These are phyloP conservation scores for Calosoma granatense DNA, from an alignment of 1,140 invertebrate genomes.

Conservation along the genomic window DNA sequence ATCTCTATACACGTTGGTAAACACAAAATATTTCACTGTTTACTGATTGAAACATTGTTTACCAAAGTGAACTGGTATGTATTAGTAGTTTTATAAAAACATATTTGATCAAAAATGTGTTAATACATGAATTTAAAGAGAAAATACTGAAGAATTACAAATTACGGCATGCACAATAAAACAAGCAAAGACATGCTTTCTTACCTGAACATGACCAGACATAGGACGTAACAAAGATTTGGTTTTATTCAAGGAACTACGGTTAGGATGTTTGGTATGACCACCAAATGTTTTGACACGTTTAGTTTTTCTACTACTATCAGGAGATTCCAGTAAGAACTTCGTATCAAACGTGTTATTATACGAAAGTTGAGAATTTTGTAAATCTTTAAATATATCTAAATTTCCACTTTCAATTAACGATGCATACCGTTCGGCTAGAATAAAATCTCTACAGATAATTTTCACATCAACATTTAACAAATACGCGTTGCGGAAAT, in stretches of 20 bases:
- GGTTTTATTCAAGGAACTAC: background rate
- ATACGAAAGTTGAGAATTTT: background rate
- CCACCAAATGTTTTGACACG: background rate
- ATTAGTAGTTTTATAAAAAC: background rate
- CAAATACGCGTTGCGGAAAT: background rate
- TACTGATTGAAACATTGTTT: no score
- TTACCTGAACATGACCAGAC: background rate
- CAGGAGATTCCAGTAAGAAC: background rate
- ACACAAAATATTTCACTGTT: background rate
- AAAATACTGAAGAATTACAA: background rate
- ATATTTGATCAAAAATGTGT: background rate
- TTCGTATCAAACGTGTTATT: background rate
- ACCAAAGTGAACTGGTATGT: no score
- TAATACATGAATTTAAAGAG: no score
- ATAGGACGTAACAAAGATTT: background rate
- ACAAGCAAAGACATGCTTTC: background rate
- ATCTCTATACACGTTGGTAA: background rate
- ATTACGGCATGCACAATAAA: background rate
- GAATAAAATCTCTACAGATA: slow-evolving; percentile 18
- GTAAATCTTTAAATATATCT: background rate
- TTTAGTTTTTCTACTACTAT: background rate
- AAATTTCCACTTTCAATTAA: background rate
- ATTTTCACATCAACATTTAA: background rate
- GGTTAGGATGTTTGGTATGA: background rate
- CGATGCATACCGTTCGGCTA: slow-evolving; percentile 17